Evolutionary conservation across 2,797 vertebrate species (phyloP).

Genomic region (Periophthalmus magnuspinnatus): DNA sequence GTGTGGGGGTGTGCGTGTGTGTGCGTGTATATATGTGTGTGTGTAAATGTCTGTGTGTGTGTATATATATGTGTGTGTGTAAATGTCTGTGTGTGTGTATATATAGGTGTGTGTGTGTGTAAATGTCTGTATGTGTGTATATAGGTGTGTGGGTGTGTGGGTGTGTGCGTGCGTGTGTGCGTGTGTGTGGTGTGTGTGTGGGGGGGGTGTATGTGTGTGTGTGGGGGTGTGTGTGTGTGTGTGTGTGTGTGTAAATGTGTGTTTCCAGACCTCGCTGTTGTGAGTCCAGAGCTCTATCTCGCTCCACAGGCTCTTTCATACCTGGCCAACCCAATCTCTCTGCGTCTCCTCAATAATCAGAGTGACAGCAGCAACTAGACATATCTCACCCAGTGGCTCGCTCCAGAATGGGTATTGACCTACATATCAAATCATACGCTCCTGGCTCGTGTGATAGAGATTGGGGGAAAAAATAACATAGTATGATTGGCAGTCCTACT

Average conservation of each 20-base stretch:
- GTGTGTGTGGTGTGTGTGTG: constrained; percentile 10
- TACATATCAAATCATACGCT: constrained; percentile 74
- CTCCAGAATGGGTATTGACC: constrained; percentile 69
- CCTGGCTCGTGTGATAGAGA: constrained; percentile 53
- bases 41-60: too few relatives aligned
- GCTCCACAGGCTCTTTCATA: constrained; percentile 62
- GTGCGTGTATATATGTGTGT: too few relatives aligned
- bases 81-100: too few relatives aligned
- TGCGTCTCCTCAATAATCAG: constrained; percentile 71
- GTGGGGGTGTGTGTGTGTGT: constrained; percentile 13
- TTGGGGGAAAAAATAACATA: background rate
- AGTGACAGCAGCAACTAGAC: constrained; percentile 71
- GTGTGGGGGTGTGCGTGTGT: too few relatives aligned
- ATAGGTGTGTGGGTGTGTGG: background rate
- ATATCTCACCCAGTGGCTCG: constrained; percentile 63
- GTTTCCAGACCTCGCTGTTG: constrained; percentile 21
- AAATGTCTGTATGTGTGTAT: background rate
- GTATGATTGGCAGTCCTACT: constrained; percentile 61
- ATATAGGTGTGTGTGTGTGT: background rate
- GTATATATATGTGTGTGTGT: too few relatives aligned
- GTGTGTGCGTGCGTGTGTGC: background rate
- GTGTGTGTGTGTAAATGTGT: background rate
- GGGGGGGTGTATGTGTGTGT: constrained; percentile 10
- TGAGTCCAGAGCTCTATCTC: constrained; percentile 65
- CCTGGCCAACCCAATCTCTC: constrained; percentile 71